Evolutionary conservation across 2,797 vertebrate species (phyloP).

Genomic region (Corythornis leucogaster): DNA sequence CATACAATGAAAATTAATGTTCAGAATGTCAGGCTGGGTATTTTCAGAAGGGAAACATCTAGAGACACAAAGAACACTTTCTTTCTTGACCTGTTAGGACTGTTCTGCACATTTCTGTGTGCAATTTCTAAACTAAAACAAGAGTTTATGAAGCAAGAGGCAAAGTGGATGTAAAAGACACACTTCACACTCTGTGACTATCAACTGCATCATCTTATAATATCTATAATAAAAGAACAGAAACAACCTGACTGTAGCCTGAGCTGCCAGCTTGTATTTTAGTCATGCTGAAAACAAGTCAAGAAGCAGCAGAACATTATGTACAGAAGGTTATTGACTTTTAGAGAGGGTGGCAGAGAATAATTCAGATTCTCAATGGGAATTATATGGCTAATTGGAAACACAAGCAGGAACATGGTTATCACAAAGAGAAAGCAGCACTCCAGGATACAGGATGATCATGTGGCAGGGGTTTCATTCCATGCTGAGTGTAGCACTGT

Average conservation of each 20-base stretch:
- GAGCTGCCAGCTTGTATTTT: constrained; percentile 15
- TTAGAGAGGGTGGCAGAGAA: constrained; percentile 29
- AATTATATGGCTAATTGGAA: constrained; percentile 43
- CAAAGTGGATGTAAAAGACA: neutral
- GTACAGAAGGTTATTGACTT: constrained; percentile 27
- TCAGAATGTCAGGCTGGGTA: neutral
- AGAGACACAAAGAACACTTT: neutral
- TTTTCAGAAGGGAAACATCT: neutral
- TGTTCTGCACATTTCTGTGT: neutral
- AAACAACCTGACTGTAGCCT: neutral
- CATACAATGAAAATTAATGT: neutral
- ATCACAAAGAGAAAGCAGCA: constrained; percentile 34
- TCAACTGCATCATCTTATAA: neutral
- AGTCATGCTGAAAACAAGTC: constrained; percentile 33
- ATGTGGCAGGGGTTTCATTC: neutral
- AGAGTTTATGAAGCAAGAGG: neutral
- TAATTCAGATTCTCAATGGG: constrained; percentile 22
- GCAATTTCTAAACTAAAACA: neutral
- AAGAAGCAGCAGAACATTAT: constrained; percentile 46
- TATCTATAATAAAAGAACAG: neutral
- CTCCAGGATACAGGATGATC: neutral
- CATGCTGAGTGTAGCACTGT: constrained; percentile 3
- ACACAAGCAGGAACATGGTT: constrained; percentile 5
- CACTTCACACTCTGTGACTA: neutral
- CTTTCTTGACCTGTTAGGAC: neutral